These are phyloP conservation scores for Cristatella mucedo DNA, from an alignment of 2,888 invertebrate species.

Conservation along the genomic window DNA sequence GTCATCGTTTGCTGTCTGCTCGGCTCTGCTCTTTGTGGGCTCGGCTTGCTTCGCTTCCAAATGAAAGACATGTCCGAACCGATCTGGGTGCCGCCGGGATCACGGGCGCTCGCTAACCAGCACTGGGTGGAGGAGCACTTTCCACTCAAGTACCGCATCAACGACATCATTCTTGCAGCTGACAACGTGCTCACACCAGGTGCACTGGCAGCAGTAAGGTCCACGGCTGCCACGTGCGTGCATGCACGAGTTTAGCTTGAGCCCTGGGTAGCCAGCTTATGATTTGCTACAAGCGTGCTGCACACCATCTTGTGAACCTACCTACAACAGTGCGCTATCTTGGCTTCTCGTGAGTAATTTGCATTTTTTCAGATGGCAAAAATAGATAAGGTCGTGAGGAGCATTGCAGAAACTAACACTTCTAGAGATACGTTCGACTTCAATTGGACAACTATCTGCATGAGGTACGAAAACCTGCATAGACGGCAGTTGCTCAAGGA, in stretches of 20 bases:
- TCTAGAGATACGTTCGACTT: conserved; percentile 1
- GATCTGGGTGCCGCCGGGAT: conserved; percentile 5
- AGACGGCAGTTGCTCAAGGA: no score
- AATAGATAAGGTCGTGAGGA: neutral
- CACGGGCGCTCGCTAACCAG: conserved; percentile 8
- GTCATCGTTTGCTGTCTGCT: conserved; percentile 6
- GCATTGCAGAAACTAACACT: conserved; percentile 5
- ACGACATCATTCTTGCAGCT: neutral
- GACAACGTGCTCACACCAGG: conserved; percentile 3
- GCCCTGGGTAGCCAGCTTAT: no score
- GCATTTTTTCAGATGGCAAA: conserved; percentile 3
- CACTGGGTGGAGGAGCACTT: conserved; percentile 4
- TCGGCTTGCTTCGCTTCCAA: conserved; percentile 5
- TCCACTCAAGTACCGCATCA: neutral
- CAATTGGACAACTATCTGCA: conserved; percentile 7
- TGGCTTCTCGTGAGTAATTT: no score
- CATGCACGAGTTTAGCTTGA: no score
- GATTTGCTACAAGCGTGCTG: no score
- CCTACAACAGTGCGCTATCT: no score
- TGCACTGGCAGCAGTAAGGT: neutral
- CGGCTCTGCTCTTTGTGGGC: conserved; percentile 6
- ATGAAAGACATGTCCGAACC: conserved; percentile 6
- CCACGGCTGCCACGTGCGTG: no score
- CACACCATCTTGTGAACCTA: no score
- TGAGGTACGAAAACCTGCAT: conserved; percentile 1